A percentile compares a stretch with the other conserved stretches of the same genome.
Conservation (phyloP, 2,888 invertebrate genomes). For the Brachyptera risi region DNA sequence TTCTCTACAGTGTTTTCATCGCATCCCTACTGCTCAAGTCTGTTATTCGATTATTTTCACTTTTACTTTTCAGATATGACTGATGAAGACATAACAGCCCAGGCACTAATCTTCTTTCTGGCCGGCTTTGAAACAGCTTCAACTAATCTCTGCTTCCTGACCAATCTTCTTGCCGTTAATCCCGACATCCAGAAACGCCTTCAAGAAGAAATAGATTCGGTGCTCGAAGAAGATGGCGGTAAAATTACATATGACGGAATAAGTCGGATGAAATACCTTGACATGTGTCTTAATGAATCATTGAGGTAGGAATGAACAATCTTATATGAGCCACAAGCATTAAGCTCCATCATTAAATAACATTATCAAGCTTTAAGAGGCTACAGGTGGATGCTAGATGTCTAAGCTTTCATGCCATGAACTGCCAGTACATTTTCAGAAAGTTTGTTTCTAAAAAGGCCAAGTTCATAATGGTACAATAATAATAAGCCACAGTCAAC, state of each 20-base stretch:
- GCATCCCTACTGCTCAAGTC: too few relatives aligned
- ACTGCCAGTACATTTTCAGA: too few relatives aligned
- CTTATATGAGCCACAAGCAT: too few relatives aligned
- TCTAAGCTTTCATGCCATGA: too few relatives aligned
- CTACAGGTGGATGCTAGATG: too few relatives aligned
- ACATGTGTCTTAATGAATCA: conserved; percentile 49
- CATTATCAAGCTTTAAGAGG: too few relatives aligned
- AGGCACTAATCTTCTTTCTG: conserved; percentile 47
- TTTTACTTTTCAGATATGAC: conserved; percentile 29
- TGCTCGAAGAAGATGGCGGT: conserved; percentile 43
- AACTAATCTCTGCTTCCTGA: conserved; percentile 40
- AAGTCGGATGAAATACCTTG: conserved; percentile 44
- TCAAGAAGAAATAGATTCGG: conserved; percentile 51
- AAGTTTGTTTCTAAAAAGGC: too few relatives aligned
- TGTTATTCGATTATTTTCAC: too few relatives aligned
- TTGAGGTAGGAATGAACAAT: neutral
- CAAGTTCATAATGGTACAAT: too few relatives aligned
- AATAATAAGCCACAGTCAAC: too few relatives aligned
- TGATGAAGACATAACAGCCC: conserved; percentile 43
- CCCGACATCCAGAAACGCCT: conserved; percentile 54
- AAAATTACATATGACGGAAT: conserved; percentile 42
- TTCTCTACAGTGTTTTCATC: too few relatives aligned
- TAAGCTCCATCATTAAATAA: too few relatives aligned
- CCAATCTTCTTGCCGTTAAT: conserved; percentile 45
- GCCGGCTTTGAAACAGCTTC: conserved; percentile 54